Evolutionary conservation across 1,140 invertebrate species (phyloP), one percentile per base, ranked within the genome.

Genomic region (Zaprionus davidi): DNA sequence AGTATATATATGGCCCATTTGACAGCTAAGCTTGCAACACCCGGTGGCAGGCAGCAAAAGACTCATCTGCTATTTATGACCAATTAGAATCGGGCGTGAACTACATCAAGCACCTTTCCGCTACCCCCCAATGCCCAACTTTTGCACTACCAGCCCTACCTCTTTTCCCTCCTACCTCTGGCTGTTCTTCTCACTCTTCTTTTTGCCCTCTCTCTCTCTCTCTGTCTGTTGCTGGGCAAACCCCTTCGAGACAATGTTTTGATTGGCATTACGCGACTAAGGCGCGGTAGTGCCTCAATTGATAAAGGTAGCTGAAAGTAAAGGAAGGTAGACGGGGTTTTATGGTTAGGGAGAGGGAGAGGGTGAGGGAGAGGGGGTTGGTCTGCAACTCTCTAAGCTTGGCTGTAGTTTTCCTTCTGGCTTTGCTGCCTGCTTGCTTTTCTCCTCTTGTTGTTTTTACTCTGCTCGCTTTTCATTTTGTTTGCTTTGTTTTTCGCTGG

Each of bases 241-340:
- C 31, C 49, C 13, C 28, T 68, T 60, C n/a, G 57, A 46, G 58
- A 57, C 58, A 63, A 55, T 81, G 78, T 84, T 84, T 85, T 84
- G 78, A 84, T 84, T 85, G 82, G 82, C 81, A 84, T 84, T 77
- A 67, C 69, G 77, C 7, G 44, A 76, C 46, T 63, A 76, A 65
- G 59, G 57, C 66, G 41, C 41, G 41, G 41, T 46, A 46, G 41
- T 46, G 65, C 22, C 46, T 41, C 22, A 58, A 63, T 68, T 59
- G 56, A 49, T 26, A 59, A 62, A 49, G 46, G 20, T 51, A 24
- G 11, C 46, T 51, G 9, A 3, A 3, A 12, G 46, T n/a, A 5
- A 12, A 13, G 20, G 20, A 12, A 12, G 46, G 20, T 2, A 49
- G 11, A 9, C 0, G 31, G 2, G 28, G 1, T 7, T 28, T 31